Base-by-base conservation (phyloP, 2,113 vertebrate species). In the Enhydra lutris region DNA sequence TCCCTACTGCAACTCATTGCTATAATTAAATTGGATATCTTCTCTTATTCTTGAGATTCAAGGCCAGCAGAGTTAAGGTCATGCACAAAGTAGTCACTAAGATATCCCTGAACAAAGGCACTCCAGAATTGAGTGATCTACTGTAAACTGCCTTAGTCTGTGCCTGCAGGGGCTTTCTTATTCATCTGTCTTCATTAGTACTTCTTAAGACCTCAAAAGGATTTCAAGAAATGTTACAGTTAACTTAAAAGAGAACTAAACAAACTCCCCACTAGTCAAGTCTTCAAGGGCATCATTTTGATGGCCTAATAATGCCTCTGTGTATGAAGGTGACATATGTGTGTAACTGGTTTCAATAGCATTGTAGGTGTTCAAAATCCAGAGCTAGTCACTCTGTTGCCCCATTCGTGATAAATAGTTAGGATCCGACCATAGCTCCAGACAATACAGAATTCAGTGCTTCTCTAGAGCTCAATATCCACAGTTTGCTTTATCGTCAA, bases 181-280 rank as follows among this genome's bases (percentile, higher is more conserved):
- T 29, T 87, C 69, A 90, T 96, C 73, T 86, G 26, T 96, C 69
- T 96, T 97, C 79, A 94, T 97, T 90, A 97, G 67, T 39, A 50
- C 24, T 59, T 92, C 92, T 79, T 92, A 81, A 91, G 31, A 94
- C 67, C 92, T 26, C 71, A 87, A 91, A 89, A 87, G 47, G 29
- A 92, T 59, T 81, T 92, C 89, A 89, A 79, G 42, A 94, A 95
- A 82, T 94, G 42, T 10, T 76, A 83, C 34, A 55, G 47, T 74
- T 87, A 89, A 55, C 39, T 80, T 89, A 63, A 95, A 96, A 91
- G 82, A 95, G 29, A 92, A 45, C 34, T 80, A 81, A 96, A 31
- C 69, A 87, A 47, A 0, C 3, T 94, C 95, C 57, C 34, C 76
- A 65, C 26, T 69, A 92, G 42, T 76, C 18, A 76, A 69, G 2